Evolutionary conservation across 2,113 vertebrate species (phyloP), one percentile per base, ranked within the genome.

Genomic region (Girardinichthys multiradiatus): DNA sequence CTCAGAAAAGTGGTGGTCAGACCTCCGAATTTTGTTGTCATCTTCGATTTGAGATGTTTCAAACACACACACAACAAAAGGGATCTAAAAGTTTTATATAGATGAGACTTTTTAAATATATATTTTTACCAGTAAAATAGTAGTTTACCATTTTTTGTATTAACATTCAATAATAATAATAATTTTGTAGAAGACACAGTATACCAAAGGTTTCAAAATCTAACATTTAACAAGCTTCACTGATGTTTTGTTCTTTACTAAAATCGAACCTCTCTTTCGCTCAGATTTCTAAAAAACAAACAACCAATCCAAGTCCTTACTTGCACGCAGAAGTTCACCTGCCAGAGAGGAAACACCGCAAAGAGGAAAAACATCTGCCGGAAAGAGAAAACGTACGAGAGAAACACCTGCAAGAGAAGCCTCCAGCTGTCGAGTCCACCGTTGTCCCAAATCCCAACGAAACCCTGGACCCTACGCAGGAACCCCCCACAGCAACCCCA

Each of bases 241-340:
- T 59, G 4, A 27, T 76, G 65, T 71, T 74, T 31, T 71, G 28
- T 64, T 19, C 76, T 26, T 17, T 31, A 83, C 87, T 90, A 86
- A 90, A 90, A 73, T 74, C 61, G 78, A 87, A 58, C 90, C 75
- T 91, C 61, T 92, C 79, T 92, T 89, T 81, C 8, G 70, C 81
- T 92, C 79, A 93, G 92, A 90, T 91, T 75, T 85, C 75, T 92
- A 90, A 92, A n/a, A 85, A 85, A 74, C 31, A 82, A 89, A 88
- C 77, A 80, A 89, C 68, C 88, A 89, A 90, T 87, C 83, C 86
- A 70, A 76, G 85, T 90, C 78, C 88, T 90, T 92, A 65, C 86
- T 90, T 85, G 70, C 89, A 92, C 27, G 77, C 84, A 92, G 92
- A 92, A 70, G 59, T 67, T 84, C 70, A 70, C 39, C 65, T 26